A percentile compares a stretch with the other conserved stretches of the same genome.
These are phyloP conservation scores for Dendrocopos noguchii DNA, from an alignment of 2,113 vertebrate genomes.

Conservation along the genomic window DNA sequence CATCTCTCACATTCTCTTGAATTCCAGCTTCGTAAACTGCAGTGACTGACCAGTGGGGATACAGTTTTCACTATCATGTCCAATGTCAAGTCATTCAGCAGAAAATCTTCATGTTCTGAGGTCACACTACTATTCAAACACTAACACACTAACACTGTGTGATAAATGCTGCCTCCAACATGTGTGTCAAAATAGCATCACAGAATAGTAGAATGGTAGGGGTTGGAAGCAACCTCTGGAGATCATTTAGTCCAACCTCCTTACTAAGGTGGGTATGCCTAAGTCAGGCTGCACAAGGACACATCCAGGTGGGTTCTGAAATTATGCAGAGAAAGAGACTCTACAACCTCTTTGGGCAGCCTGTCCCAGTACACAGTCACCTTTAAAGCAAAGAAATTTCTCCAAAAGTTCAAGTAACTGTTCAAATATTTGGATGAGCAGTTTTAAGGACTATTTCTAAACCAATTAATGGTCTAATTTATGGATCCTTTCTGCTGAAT, in stretches of 20 bases:
- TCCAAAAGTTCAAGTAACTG: background rate
- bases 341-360: too few species aligned
- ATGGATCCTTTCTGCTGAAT: background rate
- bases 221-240: too few species aligned
- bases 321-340: too few species aligned
- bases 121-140: background rate
- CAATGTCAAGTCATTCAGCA: background rate
- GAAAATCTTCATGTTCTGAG: background rate
- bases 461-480: background rate
- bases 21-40: background rate
- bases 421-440: background rate
- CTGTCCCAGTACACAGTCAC: too few species aligned
- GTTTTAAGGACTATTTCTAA: background rate
- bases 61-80: background rate
- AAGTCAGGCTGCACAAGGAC: too few species aligned
- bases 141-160: background rate
- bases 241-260: too few species aligned
- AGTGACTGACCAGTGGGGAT: background rate
- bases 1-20: accelerated
- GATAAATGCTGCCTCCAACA: background rate
- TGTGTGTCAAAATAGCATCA: background rate
- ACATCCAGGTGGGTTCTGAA: too few species aligned
- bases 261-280: too few species aligned
- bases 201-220: too few species aligned
- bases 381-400: too few species aligned